Evolutionary conservation across 2,888 invertebrate species (phyloP).

Genomic region (Melitaea athalia): DNA sequence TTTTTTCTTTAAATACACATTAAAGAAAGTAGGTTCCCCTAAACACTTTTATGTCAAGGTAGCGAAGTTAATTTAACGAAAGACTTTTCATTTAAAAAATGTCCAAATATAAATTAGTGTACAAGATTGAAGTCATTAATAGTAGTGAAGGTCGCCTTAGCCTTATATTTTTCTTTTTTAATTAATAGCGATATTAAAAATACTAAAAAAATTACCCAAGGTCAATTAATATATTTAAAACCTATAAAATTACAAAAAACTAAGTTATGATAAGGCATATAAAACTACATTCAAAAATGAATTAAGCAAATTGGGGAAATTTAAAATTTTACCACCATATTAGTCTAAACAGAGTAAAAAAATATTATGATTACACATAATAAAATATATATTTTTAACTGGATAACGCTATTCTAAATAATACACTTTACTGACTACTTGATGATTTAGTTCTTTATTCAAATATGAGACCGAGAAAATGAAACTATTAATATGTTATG

Average conservation of each 20-base stretch:
- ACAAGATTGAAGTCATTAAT: slow-evolving; percentile 14
- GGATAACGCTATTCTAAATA: no score
- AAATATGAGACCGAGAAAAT: neutral
- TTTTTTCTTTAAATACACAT: neutral
- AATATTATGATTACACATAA: no score
- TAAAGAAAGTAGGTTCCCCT: neutral
- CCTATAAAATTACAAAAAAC: no score
- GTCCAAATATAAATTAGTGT: neutral
- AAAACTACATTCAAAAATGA: no score
- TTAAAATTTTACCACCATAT: neutral
- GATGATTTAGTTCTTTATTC: no score
- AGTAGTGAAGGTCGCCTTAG: slow-evolving; percentile 14
- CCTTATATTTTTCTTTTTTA: neutral
- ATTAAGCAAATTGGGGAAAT: no score
- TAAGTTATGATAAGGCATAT: no score
- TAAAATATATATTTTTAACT: no score
- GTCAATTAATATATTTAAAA: no score
- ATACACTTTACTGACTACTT: no score
- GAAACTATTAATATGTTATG: neutral
- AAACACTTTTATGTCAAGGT: neutral
- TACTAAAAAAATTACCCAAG: neutral
- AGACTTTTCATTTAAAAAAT: slow-evolving; percentile 2
- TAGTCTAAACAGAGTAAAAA: no score
- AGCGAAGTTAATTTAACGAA: neutral
- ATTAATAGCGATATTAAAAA: no score